Percentiles rank a stretch among this genome's conserved stretches.
These are phyloP conservation scores for Xiphorhynchus erythropygius DNA, from an alignment of 2,797 vertebrate genomes.

Conservation along the genomic window DNA sequence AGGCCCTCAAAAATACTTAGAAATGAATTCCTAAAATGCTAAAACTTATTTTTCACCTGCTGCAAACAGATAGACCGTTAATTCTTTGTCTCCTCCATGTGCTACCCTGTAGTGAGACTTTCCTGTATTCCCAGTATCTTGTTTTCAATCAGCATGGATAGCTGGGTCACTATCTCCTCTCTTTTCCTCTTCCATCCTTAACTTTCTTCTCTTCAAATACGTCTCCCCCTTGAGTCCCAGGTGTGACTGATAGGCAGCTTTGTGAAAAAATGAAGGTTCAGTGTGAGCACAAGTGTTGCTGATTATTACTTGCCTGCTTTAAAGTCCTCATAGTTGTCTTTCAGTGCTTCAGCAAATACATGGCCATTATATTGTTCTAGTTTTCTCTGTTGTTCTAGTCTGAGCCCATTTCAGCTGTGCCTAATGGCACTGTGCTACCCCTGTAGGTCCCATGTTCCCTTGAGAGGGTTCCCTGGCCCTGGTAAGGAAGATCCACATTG, in stretches of 20 bases:
- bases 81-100: background rate
- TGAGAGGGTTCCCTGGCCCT: background rate
- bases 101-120: background rate
- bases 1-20: background rate
- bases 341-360: background rate
- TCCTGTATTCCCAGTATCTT: background rate
- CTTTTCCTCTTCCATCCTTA: background rate
- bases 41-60: background rate
- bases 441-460: rapidly evolving
- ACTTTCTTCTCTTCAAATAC: background rate
- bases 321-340: background rate
- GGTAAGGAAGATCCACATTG: background rate
- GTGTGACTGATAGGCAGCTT: background rate
- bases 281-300: background rate
- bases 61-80: background rate
- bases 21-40: background rate
- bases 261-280: background rate
- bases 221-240: background rate
- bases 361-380: background rate
- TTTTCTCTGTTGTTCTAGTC: background rate
- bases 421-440: background rate
- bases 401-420: background rate
- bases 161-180: background rate
- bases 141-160: background rate
- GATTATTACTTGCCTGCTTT: background rate